These are phyloP conservation scores for Choristoneura fumiferana DNA, from an alignment of 1,140 invertebrate species.

Conservation along the genomic window DNA sequence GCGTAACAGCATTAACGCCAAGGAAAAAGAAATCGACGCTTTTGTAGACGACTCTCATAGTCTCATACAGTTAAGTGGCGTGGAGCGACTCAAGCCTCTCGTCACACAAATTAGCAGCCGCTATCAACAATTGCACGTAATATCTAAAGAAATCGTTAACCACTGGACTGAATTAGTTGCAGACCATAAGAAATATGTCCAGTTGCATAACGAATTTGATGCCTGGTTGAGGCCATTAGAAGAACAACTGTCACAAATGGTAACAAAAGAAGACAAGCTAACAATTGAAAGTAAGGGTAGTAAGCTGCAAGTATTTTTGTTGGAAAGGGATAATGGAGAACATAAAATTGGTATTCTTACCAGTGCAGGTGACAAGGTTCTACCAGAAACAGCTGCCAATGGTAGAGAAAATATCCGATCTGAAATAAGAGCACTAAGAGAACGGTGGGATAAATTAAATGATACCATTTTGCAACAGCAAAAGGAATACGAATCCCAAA, in stretches of 20 bases:
- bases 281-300: conserved; percentile 76
- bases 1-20: conserved; percentile 85
- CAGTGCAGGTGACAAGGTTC: conserved; percentile 89
- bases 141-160: conserved; percentile 93
- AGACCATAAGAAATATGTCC: conserved; percentile 90
- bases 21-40: conserved; percentile 90
- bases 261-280: conserved; percentile 81
- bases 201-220: conserved; percentile 87
- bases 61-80: conserved; percentile 89
- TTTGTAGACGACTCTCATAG: conserved; percentile 95
- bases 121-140: conserved; percentile 90
- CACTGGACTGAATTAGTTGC: conserved; percentile 92
- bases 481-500: conserved; percentile 91
- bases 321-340: conserved; percentile 91
- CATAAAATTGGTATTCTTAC: conserved; percentile 86
- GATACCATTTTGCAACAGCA: conserved; percentile 89
- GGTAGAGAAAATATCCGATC: conserved; percentile 93
- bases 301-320: conserved; percentile 86
- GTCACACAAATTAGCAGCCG: conserved; percentile 93
- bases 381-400: conserved; percentile 93
- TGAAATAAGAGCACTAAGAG: conserved; percentile 87
- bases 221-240: conserved; percentile 89
- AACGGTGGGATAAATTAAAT: conserved; percentile 91
- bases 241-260: conserved; percentile 82
- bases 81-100: conserved; percentile 91